Conservation (phyloP, 2,797 vertebrate genomes). For the Ispidina lecontei region DNA sequence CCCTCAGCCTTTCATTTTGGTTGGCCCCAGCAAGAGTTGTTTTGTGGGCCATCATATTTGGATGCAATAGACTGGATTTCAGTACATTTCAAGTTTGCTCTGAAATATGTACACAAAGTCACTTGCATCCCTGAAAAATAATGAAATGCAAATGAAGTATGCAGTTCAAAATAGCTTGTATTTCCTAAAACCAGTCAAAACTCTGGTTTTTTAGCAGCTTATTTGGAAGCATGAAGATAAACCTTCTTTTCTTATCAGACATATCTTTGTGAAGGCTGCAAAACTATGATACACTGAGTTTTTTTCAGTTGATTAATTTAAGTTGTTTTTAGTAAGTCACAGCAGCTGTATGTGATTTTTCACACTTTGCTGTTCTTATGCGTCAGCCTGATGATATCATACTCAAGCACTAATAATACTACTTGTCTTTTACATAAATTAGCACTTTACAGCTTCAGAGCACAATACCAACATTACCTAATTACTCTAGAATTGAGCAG, state of each 20-base stretch:
- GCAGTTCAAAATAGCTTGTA: neutral
- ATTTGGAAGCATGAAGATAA: neutral
- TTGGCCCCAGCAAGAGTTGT: slow-evolving; percentile 11
- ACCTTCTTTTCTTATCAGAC: neutral
- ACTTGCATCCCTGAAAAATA: neutral
- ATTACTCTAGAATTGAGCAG: slow-evolving; percentile 52
- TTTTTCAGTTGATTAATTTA: slow-evolving; percentile 30
- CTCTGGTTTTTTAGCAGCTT: neutral
- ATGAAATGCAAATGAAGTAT: neutral
- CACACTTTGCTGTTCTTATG: slow-evolving; percentile 26
- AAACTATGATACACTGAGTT: neutral
- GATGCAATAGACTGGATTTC: neutral
- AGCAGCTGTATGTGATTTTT: slow-evolving; percentile 39
- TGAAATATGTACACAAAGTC: neutral
- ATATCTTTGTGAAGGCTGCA: neutral
- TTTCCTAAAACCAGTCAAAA: neutral
- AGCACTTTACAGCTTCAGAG: slow-evolving; percentile 58
- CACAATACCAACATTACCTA: slow-evolving; percentile 54
- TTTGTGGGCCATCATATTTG: neutral
- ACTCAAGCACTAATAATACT: slow-evolving; percentile 42
- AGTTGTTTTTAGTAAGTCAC: slow-evolving; percentile 8
- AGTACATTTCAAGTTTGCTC: neutral
- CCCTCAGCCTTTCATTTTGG: slow-evolving; percentile 14
- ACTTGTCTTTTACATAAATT: slow-evolving; percentile 60
- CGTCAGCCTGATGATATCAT: slow-evolving; percentile 55